Evolutionary conservation across 92 coral and sea anemone species (phyloP).

Genomic region (Phenganax marumi): DNA sequence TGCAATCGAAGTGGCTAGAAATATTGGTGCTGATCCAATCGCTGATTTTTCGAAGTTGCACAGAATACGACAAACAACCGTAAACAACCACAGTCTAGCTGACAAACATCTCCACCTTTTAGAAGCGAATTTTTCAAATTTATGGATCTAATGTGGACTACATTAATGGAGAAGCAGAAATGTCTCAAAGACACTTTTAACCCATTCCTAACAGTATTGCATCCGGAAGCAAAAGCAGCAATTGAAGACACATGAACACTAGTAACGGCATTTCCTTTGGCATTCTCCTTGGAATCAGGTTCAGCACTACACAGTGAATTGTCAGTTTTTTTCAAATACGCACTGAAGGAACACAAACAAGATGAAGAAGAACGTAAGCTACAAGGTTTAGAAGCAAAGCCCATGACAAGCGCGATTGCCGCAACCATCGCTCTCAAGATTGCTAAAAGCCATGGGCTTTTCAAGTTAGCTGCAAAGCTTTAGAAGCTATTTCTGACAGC

Average conservation of each 20-base stretch:
- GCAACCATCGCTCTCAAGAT: constrained; percentile 11
- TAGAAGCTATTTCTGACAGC: constrained; percentile 27
- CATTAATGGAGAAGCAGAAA: constrained; percentile 15
- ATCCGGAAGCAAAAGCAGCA: constrained; percentile 21
- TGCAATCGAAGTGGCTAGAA: constrained; percentile 23
- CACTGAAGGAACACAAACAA: neutral
- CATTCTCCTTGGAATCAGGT: neutral
- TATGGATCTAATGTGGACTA: constrained; percentile 20
- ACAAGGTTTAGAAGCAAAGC: constrained; percentile 11
- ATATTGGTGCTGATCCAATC: constrained; percentile 29
- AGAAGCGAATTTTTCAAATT: constrained; percentile 28
- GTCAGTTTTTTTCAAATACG: neutral
- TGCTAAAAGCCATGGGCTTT: constrained; percentile 20
- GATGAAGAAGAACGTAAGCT: constrained; percentile 6
- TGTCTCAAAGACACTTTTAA: constrained; percentile 31
- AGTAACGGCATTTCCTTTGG: constrained; percentile 7
- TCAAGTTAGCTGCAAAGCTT: constrained; percentile 21
- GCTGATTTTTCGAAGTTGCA: constrained; percentile 24
- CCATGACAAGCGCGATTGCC: constrained; percentile 10
- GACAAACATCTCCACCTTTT: constrained; percentile 14
- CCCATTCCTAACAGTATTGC: constrained; percentile 22
- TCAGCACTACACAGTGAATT: neutral
- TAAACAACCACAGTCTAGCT: constrained; percentile 10
- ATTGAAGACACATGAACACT: neutral
- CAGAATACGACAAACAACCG: constrained; percentile 24